These are phyloP conservation scores for Telenomus remus DNA, from an alignment of 1,140 invertebrate genomes.

Conservation along the genomic window DNA sequence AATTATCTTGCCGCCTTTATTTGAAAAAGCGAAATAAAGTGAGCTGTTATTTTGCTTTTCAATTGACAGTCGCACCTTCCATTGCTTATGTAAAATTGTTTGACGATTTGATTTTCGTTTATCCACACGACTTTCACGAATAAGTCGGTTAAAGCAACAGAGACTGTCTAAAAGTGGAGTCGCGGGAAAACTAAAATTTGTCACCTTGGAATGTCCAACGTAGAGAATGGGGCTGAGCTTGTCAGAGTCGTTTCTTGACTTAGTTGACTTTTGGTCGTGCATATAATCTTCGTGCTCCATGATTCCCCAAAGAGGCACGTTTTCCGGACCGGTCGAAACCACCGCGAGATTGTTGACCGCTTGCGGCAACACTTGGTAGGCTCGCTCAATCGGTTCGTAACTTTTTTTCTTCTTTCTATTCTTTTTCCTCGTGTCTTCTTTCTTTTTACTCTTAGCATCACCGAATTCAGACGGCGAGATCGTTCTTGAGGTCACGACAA, in stretches of 20 bases:
- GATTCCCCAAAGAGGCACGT: slow-evolving; percentile 69
- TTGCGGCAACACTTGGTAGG: slow-evolving; percentile 72
- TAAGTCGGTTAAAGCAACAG: slow-evolving; percentile 25
- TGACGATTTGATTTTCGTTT: not conserved
- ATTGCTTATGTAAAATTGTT: slow-evolving; percentile 18
- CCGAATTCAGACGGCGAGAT: slow-evolving; percentile 6
- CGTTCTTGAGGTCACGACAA: slow-evolving; percentile 84
- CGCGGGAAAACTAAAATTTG: slow-evolving; percentile 8
- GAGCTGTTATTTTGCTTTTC: too few species aligned
- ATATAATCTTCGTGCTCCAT: slow-evolving; percentile 72
- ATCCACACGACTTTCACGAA: slow-evolving; percentile 10
- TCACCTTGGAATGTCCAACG: slow-evolving; percentile 69
- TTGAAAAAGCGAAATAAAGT: not conserved
- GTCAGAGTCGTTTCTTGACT: slow-evolving; percentile 27
- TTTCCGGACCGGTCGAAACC: slow-evolving; percentile 67
- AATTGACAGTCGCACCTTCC: not conserved
- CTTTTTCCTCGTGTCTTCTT: slow-evolving; percentile 29
- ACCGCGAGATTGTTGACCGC: slow-evolving; percentile 73
- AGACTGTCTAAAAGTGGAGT: not conserved
- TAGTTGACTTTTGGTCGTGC: slow-evolving; percentile 24
- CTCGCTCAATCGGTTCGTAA: slow-evolving; percentile 66
- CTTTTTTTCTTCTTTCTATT: slow-evolving; percentile 51
- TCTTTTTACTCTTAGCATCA: slow-evolving; percentile 22
- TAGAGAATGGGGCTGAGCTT: slow-evolving; percentile 61
- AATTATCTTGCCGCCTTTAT: not conserved